These are phyloP conservation scores for Dasypolia templi DNA, from an alignment of 2,888 invertebrate species.

Conservation along the genomic window DNA sequence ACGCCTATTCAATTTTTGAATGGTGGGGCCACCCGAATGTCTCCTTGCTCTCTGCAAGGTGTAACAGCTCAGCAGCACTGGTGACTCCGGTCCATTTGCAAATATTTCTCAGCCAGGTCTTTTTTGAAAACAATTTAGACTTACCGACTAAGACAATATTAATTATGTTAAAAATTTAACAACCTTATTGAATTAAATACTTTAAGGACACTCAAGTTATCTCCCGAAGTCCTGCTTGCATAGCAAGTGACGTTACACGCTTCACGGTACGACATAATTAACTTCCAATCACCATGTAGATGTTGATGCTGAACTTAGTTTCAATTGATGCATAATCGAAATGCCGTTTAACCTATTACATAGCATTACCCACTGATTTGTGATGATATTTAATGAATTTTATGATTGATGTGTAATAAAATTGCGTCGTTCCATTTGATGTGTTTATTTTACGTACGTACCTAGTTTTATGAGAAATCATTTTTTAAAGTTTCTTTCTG, in stretches of 20 bases:
- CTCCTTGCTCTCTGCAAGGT: neutral
- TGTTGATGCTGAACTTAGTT: conserved; percentile 8
- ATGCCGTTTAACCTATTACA: neutral
- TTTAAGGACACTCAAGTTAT: neutral
- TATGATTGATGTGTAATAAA: neutral
- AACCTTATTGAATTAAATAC: neutral
- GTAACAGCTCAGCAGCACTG: neutral
- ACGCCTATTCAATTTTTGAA: neutral
- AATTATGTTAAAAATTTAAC: neutral
- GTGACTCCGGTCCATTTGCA: neutral
- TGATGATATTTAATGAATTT: neutral
- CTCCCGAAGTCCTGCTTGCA: neutral
- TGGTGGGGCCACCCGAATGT: neutral
- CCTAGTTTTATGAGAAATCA: no score
- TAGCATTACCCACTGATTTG: neutral
- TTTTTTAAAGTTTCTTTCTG: no score
- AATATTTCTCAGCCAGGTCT: neutral
- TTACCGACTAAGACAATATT: no score
- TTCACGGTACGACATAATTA: conserved; percentile 18
- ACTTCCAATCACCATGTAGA: conserved; percentile 12
- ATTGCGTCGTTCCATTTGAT: neutral
- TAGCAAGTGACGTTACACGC: neutral
- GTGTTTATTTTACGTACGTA: no score
- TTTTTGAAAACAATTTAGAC: neutral
- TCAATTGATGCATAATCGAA: conserved; percentile 17